Base-by-base conservation (phyloP, 1,140 invertebrate species). In the Choristoneura fumiferana region DNA sequence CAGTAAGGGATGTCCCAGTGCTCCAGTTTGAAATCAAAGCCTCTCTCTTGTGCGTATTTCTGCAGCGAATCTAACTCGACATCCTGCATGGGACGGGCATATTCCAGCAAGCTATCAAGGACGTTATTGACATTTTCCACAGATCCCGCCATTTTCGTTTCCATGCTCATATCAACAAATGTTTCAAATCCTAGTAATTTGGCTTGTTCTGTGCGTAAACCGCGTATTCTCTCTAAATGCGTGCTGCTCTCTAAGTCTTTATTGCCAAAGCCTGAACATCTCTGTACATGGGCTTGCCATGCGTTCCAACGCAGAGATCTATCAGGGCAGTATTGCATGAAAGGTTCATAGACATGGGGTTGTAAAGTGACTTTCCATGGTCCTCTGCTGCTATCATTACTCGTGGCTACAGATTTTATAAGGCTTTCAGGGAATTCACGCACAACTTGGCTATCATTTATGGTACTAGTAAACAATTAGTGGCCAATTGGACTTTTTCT, bases 111-210 rank as follows among this genome's bases (percentile, higher is more conserved):
- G 63, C 85, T 93, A 49, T 94, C 90, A n/a, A 98, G 89, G 62
- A 95, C 92, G 43, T 92, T 89, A 54, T 94, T 89, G 0, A 98
- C 92, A 85, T 94, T 95, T 17, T 95, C 92, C n/a, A 97, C 84
- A 65, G 82, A 94, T 33, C 94, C 94, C 1, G 96, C 96, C 96
- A 98, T 98, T 91, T 98, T 98, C 0, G 96, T 98, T 90, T 96
- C 93, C 96, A 98, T 97, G 29, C 95, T 96, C 93, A 98, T 93
- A 29, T 97, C 93, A 0, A 92, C 94, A 87, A 91, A 98, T 59
- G 91, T 93, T 52, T 94, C 89, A 81, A 93, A 98, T 0, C 97
- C 97, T 43, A 98, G 87, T 14, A 94, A 63, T 71, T 93, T 90
- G 0, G 97, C 96, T 74, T 95, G 92, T 43, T 94, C 92, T 18